Evolutionary conservation across 1,140 invertebrate species (phyloP), one percentile per base, ranked within the genome.

Genomic region (Leptinotarsa defecta): DNA sequence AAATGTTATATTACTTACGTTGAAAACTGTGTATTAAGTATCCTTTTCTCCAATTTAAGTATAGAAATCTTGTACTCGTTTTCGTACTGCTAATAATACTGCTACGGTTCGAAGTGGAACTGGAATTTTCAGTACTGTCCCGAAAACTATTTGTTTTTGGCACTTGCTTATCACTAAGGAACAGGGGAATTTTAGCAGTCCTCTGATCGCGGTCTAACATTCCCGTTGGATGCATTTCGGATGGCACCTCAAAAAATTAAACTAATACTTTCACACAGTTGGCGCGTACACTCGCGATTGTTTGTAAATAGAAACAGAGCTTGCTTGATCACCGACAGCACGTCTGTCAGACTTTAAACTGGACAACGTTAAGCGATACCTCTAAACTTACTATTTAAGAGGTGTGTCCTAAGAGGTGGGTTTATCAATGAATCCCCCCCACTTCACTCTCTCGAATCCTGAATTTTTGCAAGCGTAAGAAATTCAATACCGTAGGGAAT

Each of bases 161-260:
- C 76, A 74, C 76, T 64, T 52, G 27, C 65, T 27, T 65, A 71
- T 73, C 75, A 71, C 72, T 72, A 13, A 65, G 52, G 34, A 77
- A 63, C 24, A 57, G 57, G 22, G 76, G 57, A 63, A 77, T 52
- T 77, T 82, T 82, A 48, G 80, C 78, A 24, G 83, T 84, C 61
- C 83, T 78, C 73, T 80, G 78, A 69, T 84, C 83, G 17, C 83
- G 75, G 67, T 84, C 80, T 27, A 84, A 68, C 83, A 84, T 84
- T 43, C 83, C 83, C 24, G 69, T 70, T 34, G 79, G 48, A 76
- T 83, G 48, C 68, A n/a, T 49, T 69, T 49, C 69, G 63, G 34
- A 65, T 0, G 6, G 24, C 11, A 65, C n/a, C 13, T n/a, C 22
- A 64, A 67, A 48, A 74, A 65, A 34, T 65, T 20, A 74, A 74